These are phyloP conservation scores for Zoanthus sansibaricus DNA, from an alignment of 92 coral and sea anemone species.

Conservation along the genomic window DNA sequence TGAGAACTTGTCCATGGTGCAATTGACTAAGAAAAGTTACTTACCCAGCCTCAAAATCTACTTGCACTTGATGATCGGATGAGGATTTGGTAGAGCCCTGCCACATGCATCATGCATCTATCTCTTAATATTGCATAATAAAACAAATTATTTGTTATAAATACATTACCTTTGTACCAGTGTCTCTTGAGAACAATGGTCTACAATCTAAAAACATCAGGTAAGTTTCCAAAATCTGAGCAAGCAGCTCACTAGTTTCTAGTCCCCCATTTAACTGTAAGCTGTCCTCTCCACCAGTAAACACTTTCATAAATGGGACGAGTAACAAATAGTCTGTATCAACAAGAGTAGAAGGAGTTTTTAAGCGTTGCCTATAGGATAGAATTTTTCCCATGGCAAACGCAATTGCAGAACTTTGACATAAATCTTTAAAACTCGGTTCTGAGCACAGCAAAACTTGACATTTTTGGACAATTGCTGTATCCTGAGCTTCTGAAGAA, in stretches of 20 bases:
- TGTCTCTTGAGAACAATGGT: conserved; percentile 73
- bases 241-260: conserved; percentile 33
- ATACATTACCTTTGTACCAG: conserved; percentile 73
- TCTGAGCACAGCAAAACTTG: conserved; percentile 77
- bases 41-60: too few relatives aligned
- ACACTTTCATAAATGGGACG: conserved; percentile 74
- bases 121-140: too few relatives aligned
- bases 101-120: too few relatives aligned
- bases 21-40: too few relatives aligned
- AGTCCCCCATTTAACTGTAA: background rate
- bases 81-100: too few relatives aligned
- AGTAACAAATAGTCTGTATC: conserved; percentile 84
- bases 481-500: conserved; percentile 46
- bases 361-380: conserved; percentile 58
- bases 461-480: conserved; percentile 74
- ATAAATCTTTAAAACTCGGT: conserved; percentile 38
- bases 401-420: conserved; percentile 49
- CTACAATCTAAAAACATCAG: conserved; percentile 74
- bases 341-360: conserved; percentile 58
- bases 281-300: conserved; percentile 39
- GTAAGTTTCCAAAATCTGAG: conserved; percentile 64
- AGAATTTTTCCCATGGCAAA: conserved; percentile 54
- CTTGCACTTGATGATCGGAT: too few relatives aligned
- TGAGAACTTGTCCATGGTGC: too few relatives aligned
- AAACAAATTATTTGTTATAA: background rate